These are phyloP conservation scores for Aeoliscus strigatus DNA, from an alignment of 2,797 vertebrate species.

Conservation along the genomic window DNA sequence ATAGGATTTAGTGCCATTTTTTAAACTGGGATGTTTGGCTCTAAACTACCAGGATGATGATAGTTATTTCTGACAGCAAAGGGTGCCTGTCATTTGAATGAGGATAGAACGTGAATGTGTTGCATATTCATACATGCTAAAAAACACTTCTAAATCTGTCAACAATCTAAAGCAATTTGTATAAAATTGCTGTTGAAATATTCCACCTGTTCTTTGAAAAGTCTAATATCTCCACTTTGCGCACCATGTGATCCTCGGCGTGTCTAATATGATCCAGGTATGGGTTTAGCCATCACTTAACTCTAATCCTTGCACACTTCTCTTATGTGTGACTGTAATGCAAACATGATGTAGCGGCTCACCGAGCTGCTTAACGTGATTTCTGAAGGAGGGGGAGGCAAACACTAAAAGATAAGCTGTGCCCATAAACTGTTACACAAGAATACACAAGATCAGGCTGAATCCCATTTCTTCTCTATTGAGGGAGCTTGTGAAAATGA, in stretches of 20 bases:
- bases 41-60: too few relatives aligned
- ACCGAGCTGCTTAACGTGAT: slow-evolving; percentile 56
- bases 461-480: slow-evolving; percentile 37
- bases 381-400: slow-evolving; percentile 33
- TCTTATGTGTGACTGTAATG: slow-evolving; percentile 53
- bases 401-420: slow-evolving; percentile 64
- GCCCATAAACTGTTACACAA: slow-evolving; percentile 53
- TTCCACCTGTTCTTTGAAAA: slow-evolving; percentile 46
- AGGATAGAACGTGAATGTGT: too few relatives aligned
- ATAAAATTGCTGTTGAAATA: too few relatives aligned
- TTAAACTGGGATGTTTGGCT: too few relatives aligned
- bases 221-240: slow-evolving; percentile 21
- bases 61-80: too few relatives aligned
- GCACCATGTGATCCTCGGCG: slow-evolving; percentile 38
- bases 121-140: too few relatives aligned
- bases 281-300: slow-evolving; percentile 45
- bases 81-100: too few relatives aligned
- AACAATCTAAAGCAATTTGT: too few relatives aligned
- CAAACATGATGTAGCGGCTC: slow-evolving; percentile 56
- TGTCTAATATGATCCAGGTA: slow-evolving; percentile 64
- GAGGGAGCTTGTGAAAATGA: slow-evolving; percentile 26
- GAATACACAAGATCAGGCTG: slow-evolving; percentile 64
- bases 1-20: too few relatives aligned
- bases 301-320: slow-evolving; percentile 52
- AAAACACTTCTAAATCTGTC: too few relatives aligned